Percentiles rank a stretch among this genome's conserved stretches.
These are phyloP conservation scores for Dryomyza anilis DNA, from an alignment of 2,888 invertebrate species.

Conservation along the genomic window DNA sequence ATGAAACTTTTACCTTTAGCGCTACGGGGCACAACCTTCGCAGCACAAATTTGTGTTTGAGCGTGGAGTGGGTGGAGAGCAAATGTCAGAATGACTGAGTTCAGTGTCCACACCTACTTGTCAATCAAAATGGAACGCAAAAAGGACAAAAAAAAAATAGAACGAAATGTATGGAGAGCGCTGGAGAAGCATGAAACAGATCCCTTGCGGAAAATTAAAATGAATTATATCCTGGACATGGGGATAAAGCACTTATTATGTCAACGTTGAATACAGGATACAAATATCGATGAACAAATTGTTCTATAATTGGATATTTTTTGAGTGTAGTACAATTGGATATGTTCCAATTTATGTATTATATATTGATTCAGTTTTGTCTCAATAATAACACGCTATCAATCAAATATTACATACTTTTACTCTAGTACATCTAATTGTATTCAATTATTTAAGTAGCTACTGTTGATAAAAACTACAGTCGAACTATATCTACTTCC, in stretches of 20 bases:
- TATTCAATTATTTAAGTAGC: no score
- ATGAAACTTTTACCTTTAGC: slow-evolving; percentile 50
- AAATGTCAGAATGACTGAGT: slow-evolving; percentile 59
- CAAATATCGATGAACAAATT: slow-evolving; percentile 16
- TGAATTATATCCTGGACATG: slow-evolving; percentile 5
- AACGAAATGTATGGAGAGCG: slow-evolving; percentile 8
- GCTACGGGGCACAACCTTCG: slow-evolving; percentile 52
- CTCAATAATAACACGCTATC: no score
- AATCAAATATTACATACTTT: no score
- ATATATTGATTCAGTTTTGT: no score
- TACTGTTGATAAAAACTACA: no score
- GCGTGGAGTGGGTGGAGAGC: slow-evolving; percentile 50
- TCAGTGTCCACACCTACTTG: slow-evolving; percentile 57
- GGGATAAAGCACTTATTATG: neutral
- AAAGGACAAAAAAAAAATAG: neutral
- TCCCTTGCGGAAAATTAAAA: slow-evolving; percentile 21
- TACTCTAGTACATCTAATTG: no score
- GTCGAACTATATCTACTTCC: no score
- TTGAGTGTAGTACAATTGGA: no score
- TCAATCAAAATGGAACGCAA: slow-evolving; percentile 45
- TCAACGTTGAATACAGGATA: neutral
- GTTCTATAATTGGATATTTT: slow-evolving; percentile 15
- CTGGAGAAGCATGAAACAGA: neutral
- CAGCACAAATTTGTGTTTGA: neutral
- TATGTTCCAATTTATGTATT: no score